Evolutionary conservation across 2,888 invertebrate species (phyloP).

Genomic region (Catocala nupta): DNA sequence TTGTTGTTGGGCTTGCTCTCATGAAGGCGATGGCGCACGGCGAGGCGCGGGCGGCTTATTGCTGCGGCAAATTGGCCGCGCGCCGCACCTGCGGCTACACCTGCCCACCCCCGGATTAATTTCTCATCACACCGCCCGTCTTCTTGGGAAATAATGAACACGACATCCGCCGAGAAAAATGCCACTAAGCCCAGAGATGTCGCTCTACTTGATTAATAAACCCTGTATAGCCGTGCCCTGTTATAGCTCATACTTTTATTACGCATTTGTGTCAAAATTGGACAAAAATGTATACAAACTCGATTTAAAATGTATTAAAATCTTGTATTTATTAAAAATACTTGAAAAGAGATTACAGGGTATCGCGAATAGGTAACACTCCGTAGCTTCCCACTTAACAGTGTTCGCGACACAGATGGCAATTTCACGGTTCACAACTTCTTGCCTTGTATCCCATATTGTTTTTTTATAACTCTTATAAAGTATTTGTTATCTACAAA

Average conservation of each 20-base stretch:
- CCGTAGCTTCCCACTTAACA: conserved; percentile 63
- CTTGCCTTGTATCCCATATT: conserved; percentile 65
- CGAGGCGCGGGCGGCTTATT: conserved; percentile 53
- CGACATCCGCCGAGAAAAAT: conserved; percentile 80
- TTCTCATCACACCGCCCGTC: conserved; percentile 81
- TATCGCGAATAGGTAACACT: conserved; percentile 52
- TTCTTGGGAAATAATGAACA: conserved; percentile 80
- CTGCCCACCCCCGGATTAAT: conserved; percentile 82
- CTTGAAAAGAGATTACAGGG: conserved; percentile 30
- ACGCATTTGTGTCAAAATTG: conserved; percentile 56
- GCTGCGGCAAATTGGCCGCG: conserved; percentile 73
- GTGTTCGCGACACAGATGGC: conserved; percentile 71
- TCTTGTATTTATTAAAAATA: conserved; percentile 24
- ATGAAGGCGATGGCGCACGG: conserved; percentile 41
- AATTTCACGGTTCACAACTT: conserved; percentile 74
- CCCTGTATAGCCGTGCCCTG: conserved; percentile 53
- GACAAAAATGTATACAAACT: conserved; percentile 38
- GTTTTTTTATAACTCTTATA: conserved; percentile 63
- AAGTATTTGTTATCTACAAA: conserved; percentile 51
- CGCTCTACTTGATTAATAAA: conserved; percentile 82
- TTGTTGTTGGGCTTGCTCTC: conserved; percentile 32
- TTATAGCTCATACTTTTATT: conserved; percentile 62
- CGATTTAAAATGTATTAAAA: no score
- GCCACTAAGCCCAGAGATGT: conserved; percentile 73
- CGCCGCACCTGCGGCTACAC: conserved; percentile 75